Evolutionary conservation across 2,113 vertebrate genomes (phyloP).

Genomic region (Cyphomyrus plagiostoma): DNA sequence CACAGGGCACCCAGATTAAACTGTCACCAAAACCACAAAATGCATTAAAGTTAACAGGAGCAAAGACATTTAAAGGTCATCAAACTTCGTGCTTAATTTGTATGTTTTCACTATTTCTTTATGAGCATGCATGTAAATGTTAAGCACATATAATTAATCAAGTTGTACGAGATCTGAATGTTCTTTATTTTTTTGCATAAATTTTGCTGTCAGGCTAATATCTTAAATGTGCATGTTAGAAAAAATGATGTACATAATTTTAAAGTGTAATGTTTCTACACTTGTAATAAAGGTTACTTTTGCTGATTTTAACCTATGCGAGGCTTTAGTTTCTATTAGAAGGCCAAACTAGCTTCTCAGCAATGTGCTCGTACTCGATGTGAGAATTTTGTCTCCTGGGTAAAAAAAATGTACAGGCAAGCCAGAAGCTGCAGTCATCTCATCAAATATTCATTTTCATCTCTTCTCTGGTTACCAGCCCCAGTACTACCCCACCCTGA

Average conservation of each 20-base stretch:
- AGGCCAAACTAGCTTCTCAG: background rate
- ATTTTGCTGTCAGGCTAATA: background rate
- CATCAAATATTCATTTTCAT: conserved; percentile 2
- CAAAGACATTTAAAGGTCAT: background rate
- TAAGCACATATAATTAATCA: background rate
- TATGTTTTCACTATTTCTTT: background rate
- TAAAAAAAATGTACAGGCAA: background rate
- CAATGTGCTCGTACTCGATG: background rate
- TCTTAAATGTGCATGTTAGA: background rate
- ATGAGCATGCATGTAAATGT: background rate
- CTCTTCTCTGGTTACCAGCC: background rate
- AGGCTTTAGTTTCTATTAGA: background rate
- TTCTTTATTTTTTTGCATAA: background rate
- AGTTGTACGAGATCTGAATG: background rate
- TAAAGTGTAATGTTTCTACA: background rate
- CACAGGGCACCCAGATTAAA: background rate
- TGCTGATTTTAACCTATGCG: background rate
- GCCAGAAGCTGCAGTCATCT: background rate
- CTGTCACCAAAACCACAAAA: background rate
- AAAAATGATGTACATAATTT: background rate
- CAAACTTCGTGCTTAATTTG: background rate
- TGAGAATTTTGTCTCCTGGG: background rate
- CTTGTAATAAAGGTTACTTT: background rate
- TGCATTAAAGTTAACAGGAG: background rate
- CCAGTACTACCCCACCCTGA: background rate